A percentile compares a stretch with the other conserved stretches of the same genome.
Conservation (phyloP, 2,888 invertebrate genomes). For the Corythucha ciliata region DNA sequence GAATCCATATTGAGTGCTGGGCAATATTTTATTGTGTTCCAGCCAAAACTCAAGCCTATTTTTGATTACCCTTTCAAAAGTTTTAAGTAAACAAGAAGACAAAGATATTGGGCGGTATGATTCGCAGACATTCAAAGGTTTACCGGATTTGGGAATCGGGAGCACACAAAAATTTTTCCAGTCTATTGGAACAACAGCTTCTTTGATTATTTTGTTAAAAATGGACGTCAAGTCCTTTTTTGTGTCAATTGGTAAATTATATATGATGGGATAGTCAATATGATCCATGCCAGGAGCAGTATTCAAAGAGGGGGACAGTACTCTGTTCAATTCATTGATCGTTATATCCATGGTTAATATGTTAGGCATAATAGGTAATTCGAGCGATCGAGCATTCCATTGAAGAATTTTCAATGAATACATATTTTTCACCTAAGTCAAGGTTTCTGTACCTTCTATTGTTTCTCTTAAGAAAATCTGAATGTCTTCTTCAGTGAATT, state of each 20-base stretch:
- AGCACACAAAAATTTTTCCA: conserved; percentile 19
- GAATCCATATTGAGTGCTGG: conserved; percentile 22
- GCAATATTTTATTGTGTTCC: conserved; percentile 21
- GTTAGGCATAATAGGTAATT: no score
- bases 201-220: no score
- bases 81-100: conserved; percentile 23
- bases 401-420: background rate
- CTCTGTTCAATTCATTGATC: no score
- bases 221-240: no score
- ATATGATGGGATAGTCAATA: conserved; percentile 18
- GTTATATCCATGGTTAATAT: no score
- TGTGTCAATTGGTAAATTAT: conserved; percentile 17
- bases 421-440: no score
- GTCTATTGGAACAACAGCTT: background rate
- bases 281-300: conserved; percentile 21
- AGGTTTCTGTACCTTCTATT: no score
- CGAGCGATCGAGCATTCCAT: conserved; percentile 10
- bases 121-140: conserved; percentile 13
- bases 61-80: conserved; percentile 21
- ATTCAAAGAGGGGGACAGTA: no score
- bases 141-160: conserved; percentile 20
- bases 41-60: no score
- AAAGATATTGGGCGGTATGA: conserved; percentile 26
- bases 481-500: no score
- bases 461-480: no score